Evolutionary conservation across 2,888 invertebrate species (phyloP).

Genomic region (Drosophila stalkeri): DNA sequence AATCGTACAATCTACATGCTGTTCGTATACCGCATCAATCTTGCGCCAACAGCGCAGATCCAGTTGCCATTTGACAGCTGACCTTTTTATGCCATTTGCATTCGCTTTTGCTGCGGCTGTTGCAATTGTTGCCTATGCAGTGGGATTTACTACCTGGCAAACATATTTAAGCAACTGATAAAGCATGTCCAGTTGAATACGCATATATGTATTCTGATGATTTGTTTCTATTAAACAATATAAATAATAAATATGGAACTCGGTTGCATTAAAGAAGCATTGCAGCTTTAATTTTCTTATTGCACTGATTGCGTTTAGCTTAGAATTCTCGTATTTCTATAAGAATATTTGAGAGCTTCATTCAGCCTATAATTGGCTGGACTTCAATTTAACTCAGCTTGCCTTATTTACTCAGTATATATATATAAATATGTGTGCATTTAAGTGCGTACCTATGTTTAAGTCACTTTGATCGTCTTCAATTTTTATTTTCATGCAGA

Average conservation of each 20-base stretch:
- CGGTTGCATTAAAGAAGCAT: background rate
- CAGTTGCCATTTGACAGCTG: conserved; percentile 27
- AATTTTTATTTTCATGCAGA: background rate
- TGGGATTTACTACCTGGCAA: background rate
- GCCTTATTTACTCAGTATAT: background rate
- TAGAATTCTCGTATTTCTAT: background rate
- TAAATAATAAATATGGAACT: background rate
- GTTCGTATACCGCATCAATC: conserved; percentile 48
- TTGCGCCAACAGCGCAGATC: conserved; percentile 31
- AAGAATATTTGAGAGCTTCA: background rate
- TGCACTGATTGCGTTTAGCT: background rate
- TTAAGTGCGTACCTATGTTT: background rate
- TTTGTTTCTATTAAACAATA: background rate
- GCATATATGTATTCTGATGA: background rate
- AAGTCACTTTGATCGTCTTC: background rate
- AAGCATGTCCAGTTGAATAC: background rate
- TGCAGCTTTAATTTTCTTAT: background rate
- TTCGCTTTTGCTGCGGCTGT: background rate
- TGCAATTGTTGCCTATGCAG: conserved; percentile 3
- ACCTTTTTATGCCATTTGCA: conserved; percentile 53
- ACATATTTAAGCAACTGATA: background rate
- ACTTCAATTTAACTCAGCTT: too few relatives aligned
- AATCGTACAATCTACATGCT: conserved; percentile 28
- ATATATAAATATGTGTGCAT: background rate
- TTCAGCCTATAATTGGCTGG: background rate